Conservation (phyloP, 2,113 vertebrate genomes). For the Brevimyrus niger region DNA sequence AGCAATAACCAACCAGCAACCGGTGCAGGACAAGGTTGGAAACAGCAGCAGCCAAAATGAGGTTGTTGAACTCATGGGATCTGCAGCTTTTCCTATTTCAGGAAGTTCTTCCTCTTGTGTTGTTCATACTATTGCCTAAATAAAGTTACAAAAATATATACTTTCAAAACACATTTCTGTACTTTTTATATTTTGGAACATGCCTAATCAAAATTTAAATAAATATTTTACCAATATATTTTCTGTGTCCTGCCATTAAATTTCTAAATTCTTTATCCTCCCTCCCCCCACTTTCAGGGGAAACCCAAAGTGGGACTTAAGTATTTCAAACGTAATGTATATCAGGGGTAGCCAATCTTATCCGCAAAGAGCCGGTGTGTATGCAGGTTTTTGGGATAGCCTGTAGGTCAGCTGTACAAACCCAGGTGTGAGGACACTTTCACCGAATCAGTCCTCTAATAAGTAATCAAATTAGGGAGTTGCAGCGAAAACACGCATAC, state of each 20-base stretch:
- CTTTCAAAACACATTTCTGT: not conserved
- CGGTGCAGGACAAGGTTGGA: too few species aligned
- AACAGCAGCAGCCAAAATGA: not conserved
- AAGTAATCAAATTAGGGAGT: too few species aligned
- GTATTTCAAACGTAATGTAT: not conserved
- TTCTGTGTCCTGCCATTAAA: not conserved
- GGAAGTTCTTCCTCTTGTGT: not conserved
- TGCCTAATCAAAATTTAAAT: not conserved
- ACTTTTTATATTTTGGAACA: not conserved
- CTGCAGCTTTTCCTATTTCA: not conserved
- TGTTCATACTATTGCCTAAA: not conserved
- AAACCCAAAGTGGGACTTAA: not conserved
- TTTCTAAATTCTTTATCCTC: not conserved
- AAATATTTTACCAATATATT: not conserved
- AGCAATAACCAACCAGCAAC: not conserved
- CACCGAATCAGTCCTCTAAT: too few species aligned
- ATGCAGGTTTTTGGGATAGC: too few species aligned
- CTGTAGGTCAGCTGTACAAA: too few species aligned
- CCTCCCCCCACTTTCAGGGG: not conserved
- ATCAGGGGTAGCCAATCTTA: too few species aligned
- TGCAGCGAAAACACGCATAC: too few species aligned
- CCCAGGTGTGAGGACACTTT: too few species aligned
- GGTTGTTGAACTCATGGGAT: not conserved
- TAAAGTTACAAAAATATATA: not conserved
- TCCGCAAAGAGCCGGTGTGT: too few species aligned